These are phyloP conservation scores for Coelopa pilipes DNA, from an alignment of 2,888 invertebrate species.

Conservation along the genomic window DNA sequence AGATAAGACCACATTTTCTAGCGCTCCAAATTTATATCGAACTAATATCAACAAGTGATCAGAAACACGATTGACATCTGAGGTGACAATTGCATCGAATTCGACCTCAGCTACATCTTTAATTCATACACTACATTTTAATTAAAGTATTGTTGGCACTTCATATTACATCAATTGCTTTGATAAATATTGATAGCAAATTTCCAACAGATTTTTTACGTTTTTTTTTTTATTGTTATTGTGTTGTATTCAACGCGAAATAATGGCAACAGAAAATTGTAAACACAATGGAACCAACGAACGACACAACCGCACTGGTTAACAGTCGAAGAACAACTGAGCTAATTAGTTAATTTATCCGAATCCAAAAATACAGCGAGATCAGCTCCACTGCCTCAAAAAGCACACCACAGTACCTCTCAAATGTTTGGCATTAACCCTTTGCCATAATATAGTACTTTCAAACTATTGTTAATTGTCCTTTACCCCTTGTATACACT, in stretches of 20 bases:
- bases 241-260: background rate
- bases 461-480: background rate
- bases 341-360: conserved; percentile 2
- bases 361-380: background rate
- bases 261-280: background rate
- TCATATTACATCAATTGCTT: background rate
- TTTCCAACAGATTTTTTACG: too few relatives aligned
- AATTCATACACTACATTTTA: background rate
- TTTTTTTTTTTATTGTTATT: background rate
- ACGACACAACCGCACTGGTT: conserved; percentile 26
- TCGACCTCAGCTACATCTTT: background rate
- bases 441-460: background rate
- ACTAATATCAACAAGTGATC: too few relatives aligned
- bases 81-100: background rate
- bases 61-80: background rate
- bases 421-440: background rate
- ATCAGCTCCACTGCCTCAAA: conserved; percentile 17
- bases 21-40: too few relatives aligned
- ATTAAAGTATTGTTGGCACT: background rate
- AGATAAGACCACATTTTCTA: conserved; percentile 26
- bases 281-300: background rate
- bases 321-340: conserved; percentile 38
- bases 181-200: background rate
- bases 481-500: background rate
- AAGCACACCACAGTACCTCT: background rate